These are phyloP conservation scores for Alcis repandata DNA, from an alignment of 2,888 invertebrate genomes.

Conservation along the genomic window DNA sequence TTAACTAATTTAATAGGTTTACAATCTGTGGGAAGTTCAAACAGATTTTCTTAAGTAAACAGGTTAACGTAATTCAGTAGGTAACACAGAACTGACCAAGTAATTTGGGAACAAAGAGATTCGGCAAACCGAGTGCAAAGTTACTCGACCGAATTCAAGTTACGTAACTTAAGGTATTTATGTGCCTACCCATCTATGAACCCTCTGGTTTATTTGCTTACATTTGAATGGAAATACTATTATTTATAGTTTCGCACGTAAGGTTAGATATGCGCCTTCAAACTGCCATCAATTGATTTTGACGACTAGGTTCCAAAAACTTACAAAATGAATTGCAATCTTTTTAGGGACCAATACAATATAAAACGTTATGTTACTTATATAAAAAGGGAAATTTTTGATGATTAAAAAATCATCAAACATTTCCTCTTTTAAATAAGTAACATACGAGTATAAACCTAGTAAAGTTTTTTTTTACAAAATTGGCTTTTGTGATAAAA, in stretches of 20 bases:
- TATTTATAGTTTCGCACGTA: background rate
- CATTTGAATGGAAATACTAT: conserved; percentile 25
- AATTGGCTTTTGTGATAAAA: background rate
- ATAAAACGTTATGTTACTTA: no score
- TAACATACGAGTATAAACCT: no score
- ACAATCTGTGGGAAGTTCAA: conserved; percentile 30
- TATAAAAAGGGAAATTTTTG: no score
- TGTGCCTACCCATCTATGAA: conserved; percentile 32
- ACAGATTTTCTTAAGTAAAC: conserved; percentile 36
- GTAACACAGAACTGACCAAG: conserved; percentile 37
- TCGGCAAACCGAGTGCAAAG: conserved; percentile 36
- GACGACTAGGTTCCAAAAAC: background rate
- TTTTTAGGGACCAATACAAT: no score
- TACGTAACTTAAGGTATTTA: conserved; percentile 37
- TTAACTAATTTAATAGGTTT: conserved; percentile 30
- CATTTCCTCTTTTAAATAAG: no score
- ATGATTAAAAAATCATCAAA: no score
- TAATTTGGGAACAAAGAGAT: conserved; percentile 43
- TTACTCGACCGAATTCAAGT: conserved; percentile 36
- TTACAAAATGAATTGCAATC: no score
- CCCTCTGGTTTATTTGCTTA: conserved; percentile 21
- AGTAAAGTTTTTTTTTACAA: no score
- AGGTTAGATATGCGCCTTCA: background rate
- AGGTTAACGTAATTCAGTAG: conserved; percentile 34
- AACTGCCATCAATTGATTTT: background rate